Evolutionary conservation across 2,797 vertebrate genomes (phyloP), one percentile per base, ranked within the genome.

Genomic region (Lepidocolaptes lacrymiger): DNA sequence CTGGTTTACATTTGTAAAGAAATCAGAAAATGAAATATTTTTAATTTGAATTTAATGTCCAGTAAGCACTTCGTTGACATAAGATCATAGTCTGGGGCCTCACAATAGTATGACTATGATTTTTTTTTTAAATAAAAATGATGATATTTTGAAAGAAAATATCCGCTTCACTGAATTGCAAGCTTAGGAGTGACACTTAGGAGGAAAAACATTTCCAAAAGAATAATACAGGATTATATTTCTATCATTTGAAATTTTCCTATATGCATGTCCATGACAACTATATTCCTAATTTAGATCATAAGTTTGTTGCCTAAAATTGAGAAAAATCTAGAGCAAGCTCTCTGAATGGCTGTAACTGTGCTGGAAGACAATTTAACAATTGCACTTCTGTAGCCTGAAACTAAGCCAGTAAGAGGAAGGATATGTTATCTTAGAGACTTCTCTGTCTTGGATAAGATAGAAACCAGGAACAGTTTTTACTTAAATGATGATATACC

Each of bases 391-490:
- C 61, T 72, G 2, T 11, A 80, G 9, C 22, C 64, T 93, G 79
- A 85, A 88, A 48, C 30, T 54, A 89, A 91, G 39, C 64, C 73
- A 75, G 8, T 48, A 77, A 74, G 21, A 67, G 41, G 61, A 93
- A 93, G 24, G 17, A 61, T 27, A 20, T 43, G 19, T n/a, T 74
- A 52, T 91, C 82, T 85, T 68, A 51, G 26, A 95, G 27, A 32
- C 3, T 95, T 48, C 39, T 91, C n/a, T 84, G 27, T 37, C 76
- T 81, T 62, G 51, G 27, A 49, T 56, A 48, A 41, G 63, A 90
- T 13, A 72, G 72, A 94, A 96, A 91, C 48, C 80, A 95, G 85
- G 32, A 91, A 90, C 63, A n/a, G 18, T 59, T 79, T 88, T 88
- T 76, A 37, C 12, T 88, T 90, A 88, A 82, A 84, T n/a, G 30